phyloP scores from a whole-genome alignment of 2,113 vertebrate species.

The Misgurnus anguillicaudatus region DNA sequence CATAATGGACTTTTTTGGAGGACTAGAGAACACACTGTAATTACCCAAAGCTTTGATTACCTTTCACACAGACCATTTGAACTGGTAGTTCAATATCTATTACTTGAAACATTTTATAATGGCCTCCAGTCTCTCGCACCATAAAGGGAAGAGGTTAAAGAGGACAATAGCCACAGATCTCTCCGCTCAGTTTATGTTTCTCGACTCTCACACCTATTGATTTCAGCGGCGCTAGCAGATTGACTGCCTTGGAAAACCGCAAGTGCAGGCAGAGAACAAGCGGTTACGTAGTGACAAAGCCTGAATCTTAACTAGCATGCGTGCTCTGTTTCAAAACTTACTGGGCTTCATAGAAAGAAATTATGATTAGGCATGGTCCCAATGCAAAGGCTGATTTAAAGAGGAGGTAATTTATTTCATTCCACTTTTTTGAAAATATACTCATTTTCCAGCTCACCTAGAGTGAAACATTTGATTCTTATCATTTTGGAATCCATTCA shows the following conservation, averaged over 20 bases:
- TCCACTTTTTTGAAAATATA: too few relatives aligned
- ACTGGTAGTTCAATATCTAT: conserved; percentile 71
- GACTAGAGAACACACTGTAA: conserved; percentile 69
- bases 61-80: conserved; percentile 61
- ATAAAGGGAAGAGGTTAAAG: conserved; percentile 45
- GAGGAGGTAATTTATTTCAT: too few relatives aligned
- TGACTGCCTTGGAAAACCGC: conserved; percentile 19
- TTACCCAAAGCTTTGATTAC: conserved; percentile 73
- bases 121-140: conserved; percentile 54
- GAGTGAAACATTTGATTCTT: too few relatives aligned
- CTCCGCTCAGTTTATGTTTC: conserved; percentile 26
- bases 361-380: too few relatives aligned
- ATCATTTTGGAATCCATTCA: too few relatives aligned
- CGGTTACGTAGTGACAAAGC: conserved; percentile 3
- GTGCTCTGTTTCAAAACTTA: not conserved
- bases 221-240: conserved; percentile 26
- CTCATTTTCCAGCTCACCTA: too few relatives aligned
- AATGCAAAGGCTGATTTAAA: too few relatives aligned
- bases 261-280: conserved; percentile 12
- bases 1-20: conserved; percentile 63
- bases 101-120: conserved; percentile 69
- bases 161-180: conserved; percentile 52
- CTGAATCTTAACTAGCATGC: conserved; percentile 1
- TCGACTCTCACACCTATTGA: conserved; percentile 35
- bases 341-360: too few relatives aligned